Base-by-base conservation (phyloP, 2,113 vertebrate species). In the Xenopus laevis region DNA sequence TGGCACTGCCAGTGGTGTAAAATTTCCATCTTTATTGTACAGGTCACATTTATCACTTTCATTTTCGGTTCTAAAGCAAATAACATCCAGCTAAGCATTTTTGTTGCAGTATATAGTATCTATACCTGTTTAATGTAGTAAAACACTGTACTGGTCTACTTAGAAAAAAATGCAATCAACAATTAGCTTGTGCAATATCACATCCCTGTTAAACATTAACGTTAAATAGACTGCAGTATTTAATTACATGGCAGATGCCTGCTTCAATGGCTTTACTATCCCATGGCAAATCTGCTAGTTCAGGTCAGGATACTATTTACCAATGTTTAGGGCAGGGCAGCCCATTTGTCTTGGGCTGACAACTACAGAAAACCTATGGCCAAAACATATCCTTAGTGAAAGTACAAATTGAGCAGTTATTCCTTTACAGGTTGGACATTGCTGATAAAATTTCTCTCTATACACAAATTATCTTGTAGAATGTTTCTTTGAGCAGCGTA, bases 11-110 rank as follows among this genome's bases (percentile, higher is more conserved):
- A 63, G 57, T 44, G 30, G 68, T 70, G 67, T 52, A 77, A 21
- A 77, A 64, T 44, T 46, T 62, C 20, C 60, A 7, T 67, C 18
- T 77, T 70, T 77, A 77, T 77, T 77, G 30, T 77, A 77, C 74
- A 77, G 62, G n/a, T 57, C 30, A 44, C 44, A 40, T 77, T 64
- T 47, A 64, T 30, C 44, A 44, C 58, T 46, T 61, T 21, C 55
- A 27, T 4, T 11, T 59, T 4, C 45, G 52, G 46, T 47, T 52
- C n/a, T 20, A 16, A 67, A 67, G 46, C 65, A n/a, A 50, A 45
- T n/a, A 50, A 52, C 46, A 57, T 64, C 18, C 33, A 46, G 12
- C 47, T 23, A 76, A 44, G 23, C 27, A 64, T 63, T 60, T 20
- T 8, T 30, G 10, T 15, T 8, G 45, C n/a, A 50, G 33, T 18